Evolutionary conservation across 92 coral and sea anemone genomes (phyloP).

Genomic region (Porites lobata): DNA sequence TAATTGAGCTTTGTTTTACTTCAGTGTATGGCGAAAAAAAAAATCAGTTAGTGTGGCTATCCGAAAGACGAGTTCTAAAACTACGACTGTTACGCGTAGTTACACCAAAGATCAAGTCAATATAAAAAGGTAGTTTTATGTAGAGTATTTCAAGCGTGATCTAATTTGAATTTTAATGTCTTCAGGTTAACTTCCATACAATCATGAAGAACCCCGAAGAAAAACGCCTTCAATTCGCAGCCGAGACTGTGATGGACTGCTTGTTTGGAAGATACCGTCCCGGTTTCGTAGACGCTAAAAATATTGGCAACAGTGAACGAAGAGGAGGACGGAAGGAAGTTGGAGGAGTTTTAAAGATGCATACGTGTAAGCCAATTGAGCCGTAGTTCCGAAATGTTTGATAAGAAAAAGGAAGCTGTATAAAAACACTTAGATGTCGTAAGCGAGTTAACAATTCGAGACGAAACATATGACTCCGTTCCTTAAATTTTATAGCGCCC

Average conservation of each 20-base stretch:
- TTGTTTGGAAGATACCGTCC: slow-evolving; percentile 11
- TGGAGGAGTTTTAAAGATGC: slow-evolving; percentile 4
- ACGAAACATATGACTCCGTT: no score
- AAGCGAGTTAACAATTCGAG: not conserved
- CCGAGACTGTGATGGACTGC: not conserved
- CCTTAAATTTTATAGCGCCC: not conserved
- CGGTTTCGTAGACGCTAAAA: not conserved
- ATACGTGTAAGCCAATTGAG: not conserved
- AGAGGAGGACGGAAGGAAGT: no score
- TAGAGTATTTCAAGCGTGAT: not conserved
- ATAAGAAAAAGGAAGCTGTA: not conserved
- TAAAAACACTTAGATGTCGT: no score
- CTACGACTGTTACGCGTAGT: no score
- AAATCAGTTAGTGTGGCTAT: not conserved
- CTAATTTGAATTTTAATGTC: slow-evolving; percentile 2
- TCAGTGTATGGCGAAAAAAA: not conserved
- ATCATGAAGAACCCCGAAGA: not conserved
- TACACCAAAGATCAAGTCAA: no score
- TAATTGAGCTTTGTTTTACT: no score
- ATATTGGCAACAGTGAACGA: not conserved
- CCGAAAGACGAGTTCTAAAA: not conserved
- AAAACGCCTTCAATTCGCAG: not conserved
- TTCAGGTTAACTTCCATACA: slow-evolving; percentile 9
- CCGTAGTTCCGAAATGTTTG: not conserved
- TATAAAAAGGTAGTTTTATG: not conserved